Conservation (phyloP, 1,140 invertebrate genomes). For the Limonius californicus region DNA sequence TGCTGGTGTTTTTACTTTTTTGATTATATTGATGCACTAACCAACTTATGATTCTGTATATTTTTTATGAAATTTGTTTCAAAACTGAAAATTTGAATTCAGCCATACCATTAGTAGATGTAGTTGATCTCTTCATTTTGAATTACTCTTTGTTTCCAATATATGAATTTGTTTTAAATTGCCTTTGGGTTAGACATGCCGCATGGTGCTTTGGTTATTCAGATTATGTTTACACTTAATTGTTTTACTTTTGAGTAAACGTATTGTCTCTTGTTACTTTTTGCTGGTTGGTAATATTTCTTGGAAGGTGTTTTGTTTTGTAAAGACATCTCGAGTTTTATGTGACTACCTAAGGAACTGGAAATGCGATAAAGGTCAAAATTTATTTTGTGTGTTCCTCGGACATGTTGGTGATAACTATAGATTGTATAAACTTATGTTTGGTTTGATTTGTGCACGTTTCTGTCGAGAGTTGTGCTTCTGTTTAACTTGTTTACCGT, state of each 20-base stretch:
- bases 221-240: neutral
- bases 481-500: neutral
- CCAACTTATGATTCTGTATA: neutral
- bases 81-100: conserved; percentile 4
- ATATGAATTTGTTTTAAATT: neutral
- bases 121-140: neutral
- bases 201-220: conserved; percentile 12
- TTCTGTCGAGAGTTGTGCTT: neutral
- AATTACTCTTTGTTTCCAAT: no score
- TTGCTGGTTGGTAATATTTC: neutral
- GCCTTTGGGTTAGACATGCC: conserved; percentile 7
- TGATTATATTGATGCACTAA: conserved; percentile 11
- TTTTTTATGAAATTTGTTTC: neutral
- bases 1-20: conserved; percentile 14
- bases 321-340: neutral
- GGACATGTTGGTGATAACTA: neutral
- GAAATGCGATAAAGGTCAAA: neutral
- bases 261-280: conserved; percentile 3
- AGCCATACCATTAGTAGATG: conserved; percentile 5
- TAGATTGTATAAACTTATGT: conserved; percentile 12
- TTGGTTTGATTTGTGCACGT: conserved; percentile 10
- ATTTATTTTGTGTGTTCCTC: neutral
- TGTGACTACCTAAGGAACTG: conserved; percentile 1
- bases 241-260: neutral
- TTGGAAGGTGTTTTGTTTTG: neutral